phyloP scores from a whole-genome alignment of 2,888 invertebrate species.

The Leuctra nigra region DNA sequence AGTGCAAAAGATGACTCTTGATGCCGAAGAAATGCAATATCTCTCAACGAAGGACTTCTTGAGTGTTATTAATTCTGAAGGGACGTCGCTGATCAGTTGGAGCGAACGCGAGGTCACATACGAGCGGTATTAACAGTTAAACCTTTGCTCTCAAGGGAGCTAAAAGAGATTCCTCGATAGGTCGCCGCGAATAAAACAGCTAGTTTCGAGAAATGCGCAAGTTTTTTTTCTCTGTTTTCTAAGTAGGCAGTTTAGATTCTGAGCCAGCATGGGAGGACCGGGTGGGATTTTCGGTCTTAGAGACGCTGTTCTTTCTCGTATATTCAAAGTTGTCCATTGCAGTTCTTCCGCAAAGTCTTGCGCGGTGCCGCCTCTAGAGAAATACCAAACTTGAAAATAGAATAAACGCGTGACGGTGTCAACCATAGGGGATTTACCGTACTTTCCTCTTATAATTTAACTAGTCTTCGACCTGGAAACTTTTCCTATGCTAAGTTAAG shows the following conservation, averaged over 20 bases:
- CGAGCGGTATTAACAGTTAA: no score
- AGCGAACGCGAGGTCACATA: no score
- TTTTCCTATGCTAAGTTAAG: slow-evolving; percentile 1
- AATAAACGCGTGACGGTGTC: no score
- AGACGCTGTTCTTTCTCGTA: background rate
- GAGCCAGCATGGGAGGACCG: background rate
- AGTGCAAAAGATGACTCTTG: no score
- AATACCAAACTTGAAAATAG: slow-evolving; percentile 8
- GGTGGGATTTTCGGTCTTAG: background rate
- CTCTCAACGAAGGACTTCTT: no score
- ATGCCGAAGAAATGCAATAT: no score
- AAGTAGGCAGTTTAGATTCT: slow-evolving; percentile 17
- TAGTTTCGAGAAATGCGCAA: slow-evolving; percentile 13
- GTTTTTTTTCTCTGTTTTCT: background rate
- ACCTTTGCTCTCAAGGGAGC: background rate
- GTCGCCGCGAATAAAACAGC: slow-evolving; percentile 12
- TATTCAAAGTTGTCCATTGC: slow-evolving; percentile 10
- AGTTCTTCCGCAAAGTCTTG: no score
- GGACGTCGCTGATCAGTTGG: no score
- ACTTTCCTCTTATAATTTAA: background rate
- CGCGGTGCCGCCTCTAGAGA: slow-evolving; percentile 4
- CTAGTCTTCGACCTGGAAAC: background rate
- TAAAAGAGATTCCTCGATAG: background rate
- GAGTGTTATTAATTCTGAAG: no score
- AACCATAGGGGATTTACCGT: background rate